These are phyloP conservation scores for Hyperoodon ampullatus DNA, from an alignment of 2,113 vertebrate genomes.

Conservation along the genomic window DNA sequence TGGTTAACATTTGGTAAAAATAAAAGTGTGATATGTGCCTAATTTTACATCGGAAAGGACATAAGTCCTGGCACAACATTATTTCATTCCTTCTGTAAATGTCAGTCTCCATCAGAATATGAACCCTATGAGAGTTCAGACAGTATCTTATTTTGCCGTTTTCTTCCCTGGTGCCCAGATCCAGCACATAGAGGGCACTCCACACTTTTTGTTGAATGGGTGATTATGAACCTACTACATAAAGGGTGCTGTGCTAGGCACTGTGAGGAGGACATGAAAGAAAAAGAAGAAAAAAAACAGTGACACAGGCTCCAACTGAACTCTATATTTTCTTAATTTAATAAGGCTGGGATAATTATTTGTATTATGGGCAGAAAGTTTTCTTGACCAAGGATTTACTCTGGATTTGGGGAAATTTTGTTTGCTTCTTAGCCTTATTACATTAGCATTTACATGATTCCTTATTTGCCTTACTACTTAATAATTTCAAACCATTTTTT, in stretches of 20 bases:
- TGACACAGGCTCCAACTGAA: neutral
- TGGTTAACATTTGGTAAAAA: slow-evolving; percentile 6
- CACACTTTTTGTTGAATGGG: neutral
- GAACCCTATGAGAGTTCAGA: neutral
- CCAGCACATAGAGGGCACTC: neutral
- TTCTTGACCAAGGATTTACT: slow-evolving; percentile 30
- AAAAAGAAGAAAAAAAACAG: neutral
- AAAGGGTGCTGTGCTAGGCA: neutral
- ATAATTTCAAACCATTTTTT: slow-evolving; percentile 56
- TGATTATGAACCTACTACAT: neutral
- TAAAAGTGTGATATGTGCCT: neutral
- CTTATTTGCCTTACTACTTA: slow-evolving; percentile 39
- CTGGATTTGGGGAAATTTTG: slow-evolving; percentile 20
- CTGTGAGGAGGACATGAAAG: neutral
- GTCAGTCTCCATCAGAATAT: neutral
- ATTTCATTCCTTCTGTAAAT: neutral
- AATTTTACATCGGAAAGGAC: neutral
- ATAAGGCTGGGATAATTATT: slow-evolving; percentile 15
- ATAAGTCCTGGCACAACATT: neutral
- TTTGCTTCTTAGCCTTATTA: slow-evolving; percentile 45
- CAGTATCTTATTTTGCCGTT: neutral
- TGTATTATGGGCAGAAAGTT: neutral
- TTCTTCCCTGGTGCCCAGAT: neutral
- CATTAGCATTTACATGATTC: slow-evolving; percentile 54
- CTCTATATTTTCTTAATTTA: slow-evolving; percentile 8